Base-by-base conservation (phyloP, 2,113 vertebrate genomes). In the Mastomys natalensis region DNA sequence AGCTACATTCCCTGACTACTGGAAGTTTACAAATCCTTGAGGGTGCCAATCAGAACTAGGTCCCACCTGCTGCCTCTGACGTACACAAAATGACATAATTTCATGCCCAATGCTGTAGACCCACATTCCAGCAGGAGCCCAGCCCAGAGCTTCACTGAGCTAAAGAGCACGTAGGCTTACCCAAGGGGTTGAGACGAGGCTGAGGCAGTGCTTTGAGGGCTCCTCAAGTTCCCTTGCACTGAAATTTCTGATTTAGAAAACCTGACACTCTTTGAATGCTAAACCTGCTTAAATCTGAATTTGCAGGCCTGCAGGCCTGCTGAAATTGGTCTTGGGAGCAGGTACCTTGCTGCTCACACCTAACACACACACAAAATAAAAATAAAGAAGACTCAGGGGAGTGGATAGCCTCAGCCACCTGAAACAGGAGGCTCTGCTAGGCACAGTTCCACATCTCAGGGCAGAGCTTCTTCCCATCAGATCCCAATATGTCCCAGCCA, bases 221-320 rank as follows among this genome's bases (percentile, higher is more conserved):
- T 84, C 48, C 45, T 34, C 43, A 40, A 70, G 68, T 68, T 89
- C 93, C 0, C 5, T 73, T 84, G 89, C 81, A 66, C 60, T 37
- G 51, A 87, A 85, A 66, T 74, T 89, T 77, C 92, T 80, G 55
- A 21, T 89, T 89, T 58, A 86, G 84, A 94, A 92, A 95, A 95
- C 22, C 43, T 64, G 55, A 91, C 74, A 82, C 34, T 24, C 64
- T 78, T 87, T 66, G 55, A 76, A 37, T 60, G n/a, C 60, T 70
- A 45, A 64, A 40, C 55, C 22, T 45, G 66, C 22, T 88, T 13
- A 24, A 5, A 13, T 0, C 12, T 68, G 19, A 15, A 73, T 73
- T 40, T 48, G 43, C 21, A 40, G 68, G 51, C 37, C 31, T 48
- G 43, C 21, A 40, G 68, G 51, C 37, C 31, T 51, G 72, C 22